phyloP scores from a whole-genome alignment of 2,888 invertebrate species.

The Abrostola triplasia region DNA sequence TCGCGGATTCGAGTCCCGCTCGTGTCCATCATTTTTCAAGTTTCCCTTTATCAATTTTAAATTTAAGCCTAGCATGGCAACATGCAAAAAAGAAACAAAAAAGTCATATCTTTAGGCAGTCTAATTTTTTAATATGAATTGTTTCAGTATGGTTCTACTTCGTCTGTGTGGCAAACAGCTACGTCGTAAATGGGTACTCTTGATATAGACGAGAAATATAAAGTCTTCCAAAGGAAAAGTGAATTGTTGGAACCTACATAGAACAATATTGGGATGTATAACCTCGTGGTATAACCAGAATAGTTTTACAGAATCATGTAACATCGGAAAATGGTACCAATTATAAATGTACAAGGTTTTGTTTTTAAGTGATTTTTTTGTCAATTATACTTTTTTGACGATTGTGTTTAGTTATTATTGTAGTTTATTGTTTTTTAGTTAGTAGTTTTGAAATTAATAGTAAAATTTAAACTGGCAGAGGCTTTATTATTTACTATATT shows the following conservation, averaged over 20 bases:
- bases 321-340: slow-evolving; percentile 6
- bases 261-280: background rate
- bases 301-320: background rate
- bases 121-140: slow-evolving; percentile 35
- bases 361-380: slow-evolving; percentile 23
- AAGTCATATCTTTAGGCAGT: too few relatives aligned
- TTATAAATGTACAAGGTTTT: slow-evolving; percentile 4
- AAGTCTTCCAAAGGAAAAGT: background rate
- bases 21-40: too few relatives aligned
- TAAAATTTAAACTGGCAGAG: background rate
- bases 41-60: too few relatives aligned
- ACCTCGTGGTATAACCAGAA: background rate
- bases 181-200: slow-evolving; percentile 45
- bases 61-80: too few relatives aligned
- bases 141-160: slow-evolving; percentile 76
- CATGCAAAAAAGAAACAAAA: too few relatives aligned
- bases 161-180: slow-evolving; percentile 66
- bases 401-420: background rate
- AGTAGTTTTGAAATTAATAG: background rate
- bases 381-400: slow-evolving; percentile 29
- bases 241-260: background rate
- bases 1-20: too few relatives aligned
- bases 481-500: too few relatives aligned
- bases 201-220: slow-evolving; percentile 10
- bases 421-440: background rate